Evolutionary conservation across 2,797 vertebrate species (phyloP), one percentile per base, ranked within the genome.

Genomic region (Anguilla pacifica): DNA sequence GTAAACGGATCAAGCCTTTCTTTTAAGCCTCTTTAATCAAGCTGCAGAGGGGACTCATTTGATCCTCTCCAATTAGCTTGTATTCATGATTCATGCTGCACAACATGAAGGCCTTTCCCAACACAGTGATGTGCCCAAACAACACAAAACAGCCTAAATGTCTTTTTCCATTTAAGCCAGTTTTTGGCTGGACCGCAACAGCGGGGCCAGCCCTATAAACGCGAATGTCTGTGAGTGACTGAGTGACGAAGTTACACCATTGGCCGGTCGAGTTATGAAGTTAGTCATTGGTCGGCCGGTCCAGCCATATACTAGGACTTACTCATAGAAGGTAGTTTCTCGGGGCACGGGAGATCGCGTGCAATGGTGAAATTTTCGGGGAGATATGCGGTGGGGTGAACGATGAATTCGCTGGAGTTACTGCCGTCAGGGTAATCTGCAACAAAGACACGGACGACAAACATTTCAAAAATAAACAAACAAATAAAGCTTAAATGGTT

Each of bases 281-380:
- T 35, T 35, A 35, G 35, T 1, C 35, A 35, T 35, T 35, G 35
- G 35, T 35, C 35, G 35, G 35, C 35, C 35, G 35, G 35, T 35
- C 35, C 35, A 35, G 35, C 35, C 1, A 35, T 35, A 35, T 35
- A 35, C 35, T 35, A 39, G 17, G 6, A 98, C 98, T 97, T 94
- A 99, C 98, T 97, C 98, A 99, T 99, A 92, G 97, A 98, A 97
- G 98, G 98, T 95, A 99, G 96, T 91, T 98, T 97, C 93, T 99
- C 97, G 81, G 98, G 98, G 92, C 98, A 99, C 90, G 98, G 96
- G 89, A 98, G 97, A 91, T 97, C 96, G 90, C 97, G 96, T 92
- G 96, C 96, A 64, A 98, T 98, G 74, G 98, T 98, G 95, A 99
- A 99, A 94, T 99, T 99, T 94, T 98, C 98, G 59, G 98, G 98